Evolutionary conservation across 2,797 vertebrate species (phyloP).

Genomic region (Buphagus erythrorhynchus): DNA sequence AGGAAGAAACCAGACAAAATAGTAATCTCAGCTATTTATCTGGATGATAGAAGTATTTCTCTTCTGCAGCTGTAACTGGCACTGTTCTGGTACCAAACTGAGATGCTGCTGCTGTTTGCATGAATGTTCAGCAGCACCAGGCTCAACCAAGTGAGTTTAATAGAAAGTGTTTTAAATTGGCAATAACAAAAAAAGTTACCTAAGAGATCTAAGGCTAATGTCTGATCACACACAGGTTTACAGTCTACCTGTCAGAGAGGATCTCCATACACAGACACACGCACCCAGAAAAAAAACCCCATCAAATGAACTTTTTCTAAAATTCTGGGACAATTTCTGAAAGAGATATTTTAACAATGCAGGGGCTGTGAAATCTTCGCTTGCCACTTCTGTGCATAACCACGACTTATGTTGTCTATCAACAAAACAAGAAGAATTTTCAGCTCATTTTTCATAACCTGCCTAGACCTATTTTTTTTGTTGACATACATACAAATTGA

Average conservation of each 20-base stretch:
- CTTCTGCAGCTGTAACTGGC: not conserved
- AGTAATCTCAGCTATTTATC: not conserved
- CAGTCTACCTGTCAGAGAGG: not conserved
- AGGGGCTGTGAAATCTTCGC: not conserved
- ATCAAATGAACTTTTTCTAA: not conserved
- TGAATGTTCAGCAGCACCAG: not conserved
- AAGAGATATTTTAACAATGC: not conserved
- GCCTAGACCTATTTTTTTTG: not conserved
- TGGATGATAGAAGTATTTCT: not conserved
- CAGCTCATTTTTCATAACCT: not conserved
- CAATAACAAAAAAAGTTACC: not conserved
- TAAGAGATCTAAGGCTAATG: not conserved
- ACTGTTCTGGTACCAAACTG: not conserved
- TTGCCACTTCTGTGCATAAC: not conserved
- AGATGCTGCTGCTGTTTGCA: not conserved
- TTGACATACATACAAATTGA: not conserved
- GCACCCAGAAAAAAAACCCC: rapidly evolving
- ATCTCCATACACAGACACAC: not conserved
- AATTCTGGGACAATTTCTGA: not conserved
- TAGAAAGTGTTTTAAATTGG: not conserved
- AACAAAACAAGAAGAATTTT: not conserved
- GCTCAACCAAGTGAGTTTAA: not conserved
- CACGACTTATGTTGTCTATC: rapidly evolving
- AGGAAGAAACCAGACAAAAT: not conserved
- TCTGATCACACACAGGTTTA: not conserved